Evolutionary conservation across 2,113 vertebrate genomes (phyloP), one percentile per base, ranked within the genome.

Genomic region (Gobiocypris rarus): DNA sequence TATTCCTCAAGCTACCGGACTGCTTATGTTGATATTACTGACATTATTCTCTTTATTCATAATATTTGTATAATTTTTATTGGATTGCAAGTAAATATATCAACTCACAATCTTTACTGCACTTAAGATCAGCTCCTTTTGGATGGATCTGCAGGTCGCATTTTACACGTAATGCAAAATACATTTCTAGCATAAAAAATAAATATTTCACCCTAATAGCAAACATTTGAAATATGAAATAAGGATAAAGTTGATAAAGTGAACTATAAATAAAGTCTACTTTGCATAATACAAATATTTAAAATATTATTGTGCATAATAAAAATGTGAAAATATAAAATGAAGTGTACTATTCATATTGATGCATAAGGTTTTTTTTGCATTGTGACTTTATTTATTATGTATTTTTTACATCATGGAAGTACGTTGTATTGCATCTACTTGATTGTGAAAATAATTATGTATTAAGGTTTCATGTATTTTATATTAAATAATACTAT

Each of bases 11-110:
- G 31, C 26, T 8, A 31, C 17, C 22, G 15, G 73, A 31, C 26
- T 75, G 71, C 24, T 75, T 31, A 19, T 74, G 45, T 52, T 28
- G 8, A 75, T 50, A 50, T 74, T 48, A 74, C 70, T 74, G 43
- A 74, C n/a, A 74, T 52, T 31, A 3, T 75, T 74, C 8, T 75
- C 14, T 31, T 31, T 71, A 71, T 71, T 71, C 48, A 52, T 52
- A 75, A 75, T 2, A 52, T 50, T 75, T 75, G 26, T 24, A 3
- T 9, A 0, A 9, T 26, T 43, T 24, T 52, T 50, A 74, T 74
- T 10, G 69, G 10, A 71, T 38, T 24, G 4, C 5, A 45, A 34
- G 28, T 9, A 34, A 67, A 26, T 61, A 1, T 19, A 15, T 19
- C 6, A 34, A 67, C 63, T 34, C 63, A 38, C 26, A 31, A 17